These are phyloP conservation scores for Tapera naevia DNA, from an alignment of 2,797 vertebrate species.

Conservation along the genomic window DNA sequence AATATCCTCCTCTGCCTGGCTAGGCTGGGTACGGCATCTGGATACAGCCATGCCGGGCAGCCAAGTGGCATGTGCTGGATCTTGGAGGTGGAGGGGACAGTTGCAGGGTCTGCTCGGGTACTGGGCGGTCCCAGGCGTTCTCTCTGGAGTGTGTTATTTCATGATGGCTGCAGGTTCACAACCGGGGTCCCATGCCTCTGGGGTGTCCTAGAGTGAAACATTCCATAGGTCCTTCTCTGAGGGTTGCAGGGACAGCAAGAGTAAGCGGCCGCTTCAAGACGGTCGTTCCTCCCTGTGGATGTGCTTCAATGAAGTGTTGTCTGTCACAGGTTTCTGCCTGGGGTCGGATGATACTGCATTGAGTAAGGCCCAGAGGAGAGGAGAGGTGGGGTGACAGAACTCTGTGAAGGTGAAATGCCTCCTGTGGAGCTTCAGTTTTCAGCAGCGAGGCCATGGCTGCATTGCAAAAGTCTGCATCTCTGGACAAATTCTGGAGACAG, in stretches of 20 bases:
- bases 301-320: neutral
- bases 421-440: neutral
- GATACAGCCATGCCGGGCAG: fast-evolving
- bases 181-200: fast-evolving
- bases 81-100: fast-evolving
- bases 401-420: neutral
- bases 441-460: neutral
- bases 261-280: neutral
- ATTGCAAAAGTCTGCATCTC: neutral
- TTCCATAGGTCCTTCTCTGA: neutral
- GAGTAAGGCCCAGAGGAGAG: neutral
- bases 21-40: fast-evolving
- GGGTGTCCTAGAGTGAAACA: neutral
- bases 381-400: neutral
- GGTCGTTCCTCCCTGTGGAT: neutral
- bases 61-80: fast-evolving
- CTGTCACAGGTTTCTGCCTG: neutral
- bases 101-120: fast-evolving
- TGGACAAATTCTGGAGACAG: fast-evolving
- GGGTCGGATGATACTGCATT: neutral
- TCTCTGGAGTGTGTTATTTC: neutral
- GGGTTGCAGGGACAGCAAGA: neutral
- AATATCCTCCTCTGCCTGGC: neutral
- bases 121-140: fast-evolving
- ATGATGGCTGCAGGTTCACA: neutral